Base-by-base conservation (phyloP, 2,113 vertebrate genomes). In the Sciurus niger region DNA sequence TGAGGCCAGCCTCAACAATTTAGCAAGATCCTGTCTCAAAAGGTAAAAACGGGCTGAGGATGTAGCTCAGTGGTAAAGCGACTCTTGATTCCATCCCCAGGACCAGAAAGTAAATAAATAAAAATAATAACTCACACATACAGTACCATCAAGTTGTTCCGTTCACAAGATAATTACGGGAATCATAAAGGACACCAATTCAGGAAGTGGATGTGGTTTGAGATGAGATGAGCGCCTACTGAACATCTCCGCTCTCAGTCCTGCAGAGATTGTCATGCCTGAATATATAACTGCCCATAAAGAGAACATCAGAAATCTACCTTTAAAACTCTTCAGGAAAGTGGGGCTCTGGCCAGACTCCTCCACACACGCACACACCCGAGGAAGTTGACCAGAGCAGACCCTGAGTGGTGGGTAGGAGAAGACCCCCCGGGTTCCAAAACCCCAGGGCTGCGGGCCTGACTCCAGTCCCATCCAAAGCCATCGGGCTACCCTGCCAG, bases 91-190 rank as follows among this genome's bases (percentile, higher is more conserved):
- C 24, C 9, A 25, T 63, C 60, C 24, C 60, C 60, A 63, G 24
- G 28, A 63, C 24, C 60, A 63, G 60, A 28, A 63, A 63, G 25
- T 63, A 4, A 63, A 63, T 28, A 63, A 63, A 63, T 25, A 63
- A 60, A 22, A 60, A 63, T 63, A 16, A 34, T 18, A n/a, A 78
- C 60, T 40, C 0, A 2, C 73, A 43, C 51, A 51, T 32, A 68
- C 2, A 32, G 28, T 8, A 32, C 20, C 10, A 40, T 28, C 13
- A 1, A 30, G 43, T 20, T 48, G 12, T 43, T 95, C 58, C 4
- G 8, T 55, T 51, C 63, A 80, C 77, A 6, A 37, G 77, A 28
- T 78, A 55, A 94, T 90, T 63, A 53, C 53, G 37, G 83, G 96
- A 80, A 85, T 67, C 55, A 18, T 20, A 34, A 77, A 85, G 37